Conservation (phyloP, 2,797 vertebrate genomes). For the Champsocephalus gunnari region DNA sequence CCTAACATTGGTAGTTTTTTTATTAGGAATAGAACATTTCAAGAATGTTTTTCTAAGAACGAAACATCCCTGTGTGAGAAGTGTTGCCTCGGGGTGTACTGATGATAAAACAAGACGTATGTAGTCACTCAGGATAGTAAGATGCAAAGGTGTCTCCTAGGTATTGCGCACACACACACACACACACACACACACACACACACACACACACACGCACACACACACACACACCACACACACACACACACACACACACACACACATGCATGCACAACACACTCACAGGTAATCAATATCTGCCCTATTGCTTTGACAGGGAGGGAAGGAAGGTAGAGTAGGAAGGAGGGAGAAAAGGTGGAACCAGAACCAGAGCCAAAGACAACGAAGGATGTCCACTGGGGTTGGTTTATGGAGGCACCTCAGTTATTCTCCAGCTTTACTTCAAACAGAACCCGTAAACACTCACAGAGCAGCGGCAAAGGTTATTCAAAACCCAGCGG, state of each 20-base stretch:
- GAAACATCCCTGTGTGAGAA: conserved; percentile 34
- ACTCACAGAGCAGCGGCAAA: conserved; percentile 58
- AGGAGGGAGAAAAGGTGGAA: conserved; percentile 48
- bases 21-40: conserved; percentile 2
- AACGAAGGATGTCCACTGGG: conserved; percentile 50
- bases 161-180: conserved; percentile 52
- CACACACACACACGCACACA: conserved; percentile 39
- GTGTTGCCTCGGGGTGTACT: conserved; percentile 47
- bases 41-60: conserved; percentile 26
- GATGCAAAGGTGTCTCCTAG: conserved; percentile 61
- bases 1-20: conserved; percentile 6
- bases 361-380: conserved; percentile 47
- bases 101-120: conserved; percentile 54
- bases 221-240: too few species aligned
- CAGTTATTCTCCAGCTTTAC: conserved; percentile 59
- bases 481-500: conserved; percentile 66
- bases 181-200: conserved; percentile 53
- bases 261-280: conserved; percentile 30
- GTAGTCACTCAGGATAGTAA: conserved; percentile 36
- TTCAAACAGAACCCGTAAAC: conserved; percentile 66
- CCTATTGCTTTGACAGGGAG: conserved; percentile 60
- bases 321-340: conserved; percentile 30
- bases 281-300: conserved; percentile 71
- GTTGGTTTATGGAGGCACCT: conserved; percentile 55
- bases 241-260: conserved; percentile 27